phyloP scores from a whole-genome alignment of 2,888 invertebrate genomes.

The Aromia moschata region DNA sequence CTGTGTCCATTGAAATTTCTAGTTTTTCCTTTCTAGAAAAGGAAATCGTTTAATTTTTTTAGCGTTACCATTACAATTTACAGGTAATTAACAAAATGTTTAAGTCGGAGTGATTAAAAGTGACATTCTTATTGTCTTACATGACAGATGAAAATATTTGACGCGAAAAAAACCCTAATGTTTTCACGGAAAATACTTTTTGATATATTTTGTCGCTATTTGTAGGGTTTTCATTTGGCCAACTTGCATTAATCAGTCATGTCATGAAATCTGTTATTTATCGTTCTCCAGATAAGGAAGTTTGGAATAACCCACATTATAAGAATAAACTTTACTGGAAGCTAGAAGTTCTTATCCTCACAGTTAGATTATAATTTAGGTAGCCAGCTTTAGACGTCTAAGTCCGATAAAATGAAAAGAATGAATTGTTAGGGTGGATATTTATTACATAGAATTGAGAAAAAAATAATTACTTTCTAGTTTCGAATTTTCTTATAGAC shows the following conservation, averaged over 20 bases:
- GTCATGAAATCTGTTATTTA: no score
- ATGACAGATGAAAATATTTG: not conserved
- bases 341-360: not conserved
- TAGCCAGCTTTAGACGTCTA: not conserved
- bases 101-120: not conserved
- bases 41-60: not conserved
- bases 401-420: not conserved
- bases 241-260: no score
- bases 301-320: no score
- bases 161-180: not conserved
- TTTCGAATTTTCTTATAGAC: not conserved
- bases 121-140: not conserved
- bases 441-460: not conserved
- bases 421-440: no score
- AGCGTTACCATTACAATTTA: not conserved
- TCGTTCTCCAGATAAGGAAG: no score
- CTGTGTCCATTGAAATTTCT: not conserved
- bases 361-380: no score
- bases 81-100: not conserved
- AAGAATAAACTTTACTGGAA: not conserved
- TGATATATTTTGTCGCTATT: not conserved
- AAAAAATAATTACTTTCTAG: not conserved
- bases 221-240: not conserved
- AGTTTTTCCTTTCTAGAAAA: not conserved
- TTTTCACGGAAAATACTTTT: not conserved